These are phyloP conservation scores for Lasioglossum lativentre DNA, from an alignment of 2,888 invertebrate species.

Conservation along the genomic window DNA sequence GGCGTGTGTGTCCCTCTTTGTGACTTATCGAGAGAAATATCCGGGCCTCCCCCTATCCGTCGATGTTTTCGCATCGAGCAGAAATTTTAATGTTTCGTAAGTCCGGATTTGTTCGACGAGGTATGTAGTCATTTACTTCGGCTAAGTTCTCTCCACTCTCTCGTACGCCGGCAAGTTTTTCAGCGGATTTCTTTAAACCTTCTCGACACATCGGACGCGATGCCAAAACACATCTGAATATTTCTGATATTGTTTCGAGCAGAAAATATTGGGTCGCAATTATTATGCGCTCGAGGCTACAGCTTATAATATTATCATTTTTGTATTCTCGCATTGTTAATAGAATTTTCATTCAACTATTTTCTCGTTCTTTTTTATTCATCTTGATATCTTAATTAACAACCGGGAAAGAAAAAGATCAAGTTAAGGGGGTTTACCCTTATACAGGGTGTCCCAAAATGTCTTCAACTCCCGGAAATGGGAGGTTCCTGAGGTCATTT, in stretches of 20 bases:
- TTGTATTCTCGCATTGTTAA: too few species aligned
- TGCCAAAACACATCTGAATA: not conserved
- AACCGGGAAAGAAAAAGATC: too few species aligned
- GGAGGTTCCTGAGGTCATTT: too few species aligned
- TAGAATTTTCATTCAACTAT: too few species aligned
- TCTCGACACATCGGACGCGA: not conserved
- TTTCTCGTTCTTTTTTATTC: not conserved
- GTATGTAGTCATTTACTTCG: constrained; percentile 3
- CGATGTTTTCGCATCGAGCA: not conserved
- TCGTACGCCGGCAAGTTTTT: not conserved
- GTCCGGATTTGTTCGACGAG: not conserved
- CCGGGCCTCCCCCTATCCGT: not conserved
- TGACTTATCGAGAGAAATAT: constrained; percentile 29
- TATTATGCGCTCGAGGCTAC: too few species aligned
- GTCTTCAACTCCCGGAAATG: too few species aligned
- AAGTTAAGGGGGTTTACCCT: too few species aligned
- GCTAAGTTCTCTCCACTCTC: not conserved
- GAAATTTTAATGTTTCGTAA: constrained; percentile 2
- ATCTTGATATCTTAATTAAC: too few species aligned
- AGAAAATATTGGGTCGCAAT: too few species aligned
- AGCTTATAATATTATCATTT: too few species aligned
- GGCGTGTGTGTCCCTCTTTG: constrained; percentile 25
- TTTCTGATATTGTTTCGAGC: too few species aligned
- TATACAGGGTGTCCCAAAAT: too few species aligned
- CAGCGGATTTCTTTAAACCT: not conserved